phyloP scores from a whole-genome alignment of 2,113 vertebrate genomes.

The Xenopus borealis region DNA sequence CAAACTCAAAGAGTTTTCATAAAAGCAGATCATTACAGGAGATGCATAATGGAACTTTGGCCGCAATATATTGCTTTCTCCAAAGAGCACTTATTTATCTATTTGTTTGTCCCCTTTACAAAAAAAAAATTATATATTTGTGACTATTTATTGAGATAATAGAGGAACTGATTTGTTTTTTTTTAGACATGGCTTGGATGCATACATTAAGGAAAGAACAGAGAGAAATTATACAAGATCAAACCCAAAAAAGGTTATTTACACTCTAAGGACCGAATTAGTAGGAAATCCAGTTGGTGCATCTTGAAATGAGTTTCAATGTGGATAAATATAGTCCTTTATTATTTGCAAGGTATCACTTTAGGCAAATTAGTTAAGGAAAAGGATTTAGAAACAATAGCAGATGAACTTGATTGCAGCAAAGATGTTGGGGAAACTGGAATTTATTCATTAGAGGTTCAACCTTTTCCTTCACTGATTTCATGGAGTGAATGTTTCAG shows the following conservation, averaged over 20 bases:
- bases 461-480: too few relatives aligned
- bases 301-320: too few relatives aligned
- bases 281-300: too few relatives aligned
- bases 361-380: too few relatives aligned
- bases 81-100: slow-evolving; percentile 1
- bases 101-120: slow-evolving; percentile 10
- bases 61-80: slow-evolving; percentile 15
- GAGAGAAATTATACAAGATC: slow-evolving; percentile 8
- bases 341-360: too few relatives aligned
- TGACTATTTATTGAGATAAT: slow-evolving; percentile 25
- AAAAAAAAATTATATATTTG: slow-evolving; percentile 2
- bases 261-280: not conserved
- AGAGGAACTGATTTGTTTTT: slow-evolving; percentile 4
- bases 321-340: too few relatives aligned
- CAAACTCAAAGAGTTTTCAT: slow-evolving; percentile 49
- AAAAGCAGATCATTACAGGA: slow-evolving; percentile 53
- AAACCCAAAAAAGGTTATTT: not conserved
- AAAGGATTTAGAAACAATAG: too few relatives aligned
- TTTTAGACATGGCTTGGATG: slow-evolving; percentile 7
- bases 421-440: too few relatives aligned
- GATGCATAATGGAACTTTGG: slow-evolving; percentile 37
- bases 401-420: too few relatives aligned
- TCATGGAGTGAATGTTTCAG: too few relatives aligned
- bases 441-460: too few relatives aligned
- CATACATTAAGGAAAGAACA: slow-evolving; percentile 22